These are phyloP conservation scores for Danaus chrysippus DNA, from an alignment of 2,888 invertebrate species.

Conservation along the genomic window DNA sequence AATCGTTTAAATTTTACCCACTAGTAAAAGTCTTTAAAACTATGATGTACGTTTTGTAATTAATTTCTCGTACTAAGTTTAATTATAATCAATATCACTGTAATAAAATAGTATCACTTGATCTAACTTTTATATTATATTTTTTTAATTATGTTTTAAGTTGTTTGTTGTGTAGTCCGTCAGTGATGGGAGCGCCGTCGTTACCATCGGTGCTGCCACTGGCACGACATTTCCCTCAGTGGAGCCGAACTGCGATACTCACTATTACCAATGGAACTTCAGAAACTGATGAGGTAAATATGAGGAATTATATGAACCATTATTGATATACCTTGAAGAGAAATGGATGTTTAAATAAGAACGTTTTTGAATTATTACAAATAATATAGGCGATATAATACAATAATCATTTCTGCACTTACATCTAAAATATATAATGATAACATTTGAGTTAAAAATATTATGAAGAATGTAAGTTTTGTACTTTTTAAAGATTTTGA, in stretches of 20 bases:
- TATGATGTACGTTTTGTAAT: background rate
- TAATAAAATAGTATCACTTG: too few relatives aligned
- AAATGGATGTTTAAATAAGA: slow-evolving; percentile 1
- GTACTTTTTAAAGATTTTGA: too few relatives aligned
- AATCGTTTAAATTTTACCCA: background rate
- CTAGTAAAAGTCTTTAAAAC: too few relatives aligned
- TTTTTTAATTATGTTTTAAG: background rate
- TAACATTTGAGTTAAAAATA: too few relatives aligned
- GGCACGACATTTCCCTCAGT: slow-evolving; percentile 57
- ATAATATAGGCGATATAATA: too few relatives aligned
- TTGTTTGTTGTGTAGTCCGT: slow-evolving; percentile 20
- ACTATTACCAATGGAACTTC: slow-evolving; percentile 46
- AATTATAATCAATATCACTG: background rate
- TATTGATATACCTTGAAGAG: background rate
- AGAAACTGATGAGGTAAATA: slow-evolving; percentile 41
- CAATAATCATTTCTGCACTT: too few relatives aligned
- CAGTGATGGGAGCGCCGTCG: slow-evolving; percentile 53
- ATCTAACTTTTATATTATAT: too few relatives aligned
- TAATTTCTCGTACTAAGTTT: background rate
- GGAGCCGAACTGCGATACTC: slow-evolving; percentile 61
- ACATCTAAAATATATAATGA: too few relatives aligned
- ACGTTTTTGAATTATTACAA: too few relatives aligned
- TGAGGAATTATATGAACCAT: background rate
- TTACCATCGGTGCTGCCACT: slow-evolving; percentile 40
- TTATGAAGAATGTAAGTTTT: too few relatives aligned